Percentiles rank a stretch among this genome's conserved stretches.
Evolutionary conservation across 1,140 invertebrate species (phyloP).

Genomic region (Pararge aegeria): DNA sequence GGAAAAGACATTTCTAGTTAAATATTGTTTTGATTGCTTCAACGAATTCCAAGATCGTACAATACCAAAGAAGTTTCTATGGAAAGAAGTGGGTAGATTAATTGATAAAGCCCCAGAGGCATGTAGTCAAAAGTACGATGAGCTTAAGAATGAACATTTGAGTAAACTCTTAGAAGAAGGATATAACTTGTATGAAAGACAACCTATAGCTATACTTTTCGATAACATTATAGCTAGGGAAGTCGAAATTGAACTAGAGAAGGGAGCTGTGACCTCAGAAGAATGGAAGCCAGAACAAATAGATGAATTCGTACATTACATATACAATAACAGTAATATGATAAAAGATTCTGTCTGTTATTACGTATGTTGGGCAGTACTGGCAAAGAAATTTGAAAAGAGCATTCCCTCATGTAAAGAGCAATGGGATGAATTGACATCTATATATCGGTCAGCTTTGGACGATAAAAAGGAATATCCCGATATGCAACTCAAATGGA

Average conservation of each 20-base stretch:
- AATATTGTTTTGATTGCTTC: constrained; percentile 68
- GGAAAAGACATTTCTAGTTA: constrained; percentile 54
- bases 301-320: constrained; percentile 59
- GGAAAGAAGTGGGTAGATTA: constrained; percentile 65
- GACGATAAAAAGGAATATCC: constrained; percentile 69
- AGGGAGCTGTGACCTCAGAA: constrained; percentile 27
- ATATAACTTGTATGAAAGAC: constrained; percentile 45
- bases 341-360: constrained; percentile 64
- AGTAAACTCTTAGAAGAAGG: constrained; percentile 43
- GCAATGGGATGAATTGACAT: constrained; percentile 55
- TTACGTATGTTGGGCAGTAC: constrained; percentile 56
- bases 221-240: constrained; percentile 67
- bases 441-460: constrained; percentile 56
- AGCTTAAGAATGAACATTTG: constrained; percentile 52
- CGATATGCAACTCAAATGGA: constrained; percentile 68
- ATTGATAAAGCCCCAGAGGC: constrained; percentile 51
- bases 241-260: constrained; percentile 42
- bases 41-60: constrained; percentile 64
- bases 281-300: constrained; percentile 47
- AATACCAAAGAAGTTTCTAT: constrained; percentile 62
- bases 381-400: constrained; percentile 45
- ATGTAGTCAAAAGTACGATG: constrained; percentile 53
- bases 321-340: constrained; percentile 64
- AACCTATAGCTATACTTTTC: constrained; percentile 53
- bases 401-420: constrained; percentile 41